A percentile compares a stretch with the other conserved stretches of the same genome.
Evolutionary conservation across 1,140 invertebrate species (phyloP).

Genomic region (Trialeurodes vaporariorum): DNA sequence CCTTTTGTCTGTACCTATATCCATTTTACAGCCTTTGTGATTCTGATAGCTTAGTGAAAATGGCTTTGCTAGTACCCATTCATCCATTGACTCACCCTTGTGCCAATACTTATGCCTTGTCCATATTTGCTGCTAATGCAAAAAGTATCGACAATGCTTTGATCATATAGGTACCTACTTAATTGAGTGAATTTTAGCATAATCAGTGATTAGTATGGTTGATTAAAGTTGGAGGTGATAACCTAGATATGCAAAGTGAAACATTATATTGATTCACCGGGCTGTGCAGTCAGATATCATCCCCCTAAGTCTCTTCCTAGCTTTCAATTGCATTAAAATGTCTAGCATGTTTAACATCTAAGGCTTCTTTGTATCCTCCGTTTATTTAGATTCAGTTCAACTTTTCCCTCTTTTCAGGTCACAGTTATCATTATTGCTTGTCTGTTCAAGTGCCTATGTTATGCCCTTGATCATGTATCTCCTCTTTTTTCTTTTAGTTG

Average conservation of each 20-base stretch:
- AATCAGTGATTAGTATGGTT: not conserved
- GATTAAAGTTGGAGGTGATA: not conserved
- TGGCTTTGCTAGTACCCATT: too few species aligned
- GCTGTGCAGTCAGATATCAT: not conserved
- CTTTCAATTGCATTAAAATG: not conserved
- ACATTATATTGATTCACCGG: not conserved
- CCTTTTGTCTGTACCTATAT: too few species aligned
- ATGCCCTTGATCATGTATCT: too few species aligned
- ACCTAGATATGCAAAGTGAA: not conserved
- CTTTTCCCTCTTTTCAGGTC: slow-evolving; percentile 7
- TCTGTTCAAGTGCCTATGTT: too few species aligned
- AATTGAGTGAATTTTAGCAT: not conserved
- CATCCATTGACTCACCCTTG: too few species aligned
- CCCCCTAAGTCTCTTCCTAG: not conserved
- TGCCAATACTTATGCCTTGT: too few species aligned
- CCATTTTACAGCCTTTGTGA: too few species aligned
- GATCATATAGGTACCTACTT: too few species aligned
- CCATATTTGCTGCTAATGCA: too few species aligned
- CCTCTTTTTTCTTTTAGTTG: too few species aligned
- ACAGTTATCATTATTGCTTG: not conserved
- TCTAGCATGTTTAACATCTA: not conserved
- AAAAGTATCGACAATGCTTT: too few species aligned
- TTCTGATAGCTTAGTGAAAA: too few species aligned
- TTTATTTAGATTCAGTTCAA: slow-evolving; percentile 1
- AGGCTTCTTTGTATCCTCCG: not conserved